These are phyloP conservation scores for Sphaerophoria taeniata DNA, from an alignment of 2,888 invertebrate genomes.

Conservation along the genomic window DNA sequence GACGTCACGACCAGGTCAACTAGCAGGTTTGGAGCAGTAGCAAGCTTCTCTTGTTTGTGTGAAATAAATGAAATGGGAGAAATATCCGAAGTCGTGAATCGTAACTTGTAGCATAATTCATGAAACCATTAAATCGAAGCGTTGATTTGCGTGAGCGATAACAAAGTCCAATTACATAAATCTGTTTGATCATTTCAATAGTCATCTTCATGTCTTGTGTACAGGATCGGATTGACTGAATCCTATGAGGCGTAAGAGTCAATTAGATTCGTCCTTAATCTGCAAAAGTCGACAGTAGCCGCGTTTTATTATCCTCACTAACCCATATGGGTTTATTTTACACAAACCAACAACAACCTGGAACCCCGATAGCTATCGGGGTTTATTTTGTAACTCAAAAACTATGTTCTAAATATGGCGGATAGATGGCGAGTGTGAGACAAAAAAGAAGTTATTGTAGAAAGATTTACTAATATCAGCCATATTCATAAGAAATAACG, in stretches of 20 bases:
- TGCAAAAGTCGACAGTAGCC: too few species aligned
- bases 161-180: constrained; percentile 67
- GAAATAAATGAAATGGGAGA: neutral
- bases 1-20: neutral
- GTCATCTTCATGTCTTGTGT: constrained; percentile 29
- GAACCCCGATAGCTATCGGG: too few species aligned
- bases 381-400: too few species aligned
- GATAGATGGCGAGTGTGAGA: too few species aligned
- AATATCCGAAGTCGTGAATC: neutral
- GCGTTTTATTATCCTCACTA: too few species aligned
- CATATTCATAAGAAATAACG: too few species aligned
- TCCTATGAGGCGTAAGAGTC: neutral
- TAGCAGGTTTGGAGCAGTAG: too few species aligned
- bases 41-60: neutral
- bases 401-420: too few species aligned
- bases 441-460: too few species aligned
- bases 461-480: too few species aligned
- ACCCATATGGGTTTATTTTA: too few species aligned
- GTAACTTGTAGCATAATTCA: constrained; percentile 69
- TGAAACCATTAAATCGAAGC: constrained; percentile 73
- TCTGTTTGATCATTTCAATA: constrained; percentile 70
- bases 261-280: neutral
- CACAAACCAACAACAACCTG: too few species aligned
- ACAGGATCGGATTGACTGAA: neutral
- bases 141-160: constrained; percentile 61